Evolutionary conservation across 2,113 vertebrate genomes (phyloP).

Genomic region (Hypomesus transpacificus): DNA sequence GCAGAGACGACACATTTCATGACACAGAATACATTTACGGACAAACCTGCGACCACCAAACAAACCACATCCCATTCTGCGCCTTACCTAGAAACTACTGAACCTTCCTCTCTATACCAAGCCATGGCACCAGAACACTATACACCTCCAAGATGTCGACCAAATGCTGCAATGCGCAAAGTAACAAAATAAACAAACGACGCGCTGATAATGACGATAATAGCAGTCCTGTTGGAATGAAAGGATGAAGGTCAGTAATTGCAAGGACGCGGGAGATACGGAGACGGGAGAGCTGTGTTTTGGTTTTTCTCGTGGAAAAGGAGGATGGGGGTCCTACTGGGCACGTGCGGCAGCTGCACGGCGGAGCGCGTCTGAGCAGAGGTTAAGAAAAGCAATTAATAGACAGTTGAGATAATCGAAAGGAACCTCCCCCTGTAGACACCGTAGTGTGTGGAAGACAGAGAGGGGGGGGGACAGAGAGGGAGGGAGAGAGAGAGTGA

Average conservation of each 20-base stretch:
- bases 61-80: slow-evolving; percentile 32
- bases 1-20: slow-evolving; percentile 35
- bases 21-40: slow-evolving; percentile 46
- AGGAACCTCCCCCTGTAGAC: slow-evolving; percentile 66
- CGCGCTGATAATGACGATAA: slow-evolving; percentile 54
- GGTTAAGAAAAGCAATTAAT: slow-evolving; percentile 75
- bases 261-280: slow-evolving; percentile 50
- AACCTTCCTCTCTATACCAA: slow-evolving; percentile 19
- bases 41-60: slow-evolving; percentile 20
- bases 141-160: neutral
- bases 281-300: slow-evolving; percentile 38
- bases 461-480: slow-evolving; percentile 23
- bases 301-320: slow-evolving; percentile 43
- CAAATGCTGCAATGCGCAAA: slow-evolving; percentile 45
- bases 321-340: slow-evolving; percentile 48
- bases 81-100: slow-evolving; percentile 36
- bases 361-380: slow-evolving; percentile 60
- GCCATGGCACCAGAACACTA: slow-evolving; percentile 29
- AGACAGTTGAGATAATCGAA: slow-evolving; percentile 68
- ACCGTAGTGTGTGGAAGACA: slow-evolving; percentile 32
- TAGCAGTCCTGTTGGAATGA: slow-evolving; percentile 53
- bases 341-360: slow-evolving; percentile 55
- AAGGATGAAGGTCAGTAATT: slow-evolving; percentile 66
- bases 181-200: slow-evolving; percentile 56
- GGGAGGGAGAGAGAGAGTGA: neutral